A percentile compares a stretch with the other conserved stretches of the same genome.
phyloP scores from a whole-genome alignment of 2,113 vertebrate species.

The Cynopterus brachyotis region DNA sequence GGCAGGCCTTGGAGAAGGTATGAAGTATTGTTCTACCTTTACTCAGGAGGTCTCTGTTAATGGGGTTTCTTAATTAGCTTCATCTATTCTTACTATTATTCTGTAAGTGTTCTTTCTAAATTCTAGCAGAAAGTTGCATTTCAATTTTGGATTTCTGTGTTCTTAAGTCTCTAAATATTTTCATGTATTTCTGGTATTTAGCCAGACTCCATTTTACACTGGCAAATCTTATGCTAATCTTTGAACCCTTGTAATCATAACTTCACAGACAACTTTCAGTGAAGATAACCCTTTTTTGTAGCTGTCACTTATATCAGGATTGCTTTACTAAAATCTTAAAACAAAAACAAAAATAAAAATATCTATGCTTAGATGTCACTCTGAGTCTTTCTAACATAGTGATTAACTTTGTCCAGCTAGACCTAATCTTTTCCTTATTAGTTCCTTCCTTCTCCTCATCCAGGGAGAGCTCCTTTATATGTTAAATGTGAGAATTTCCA shows the following conservation, averaged over 20 bases:
- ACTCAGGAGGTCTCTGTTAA: background rate
- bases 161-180: background rate
- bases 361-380: background rate
- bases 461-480: background rate
- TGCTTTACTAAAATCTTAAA: background rate
- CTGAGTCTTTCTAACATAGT: background rate
- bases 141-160: background rate
- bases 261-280: background rate
- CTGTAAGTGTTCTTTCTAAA: background rate
- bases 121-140: background rate
- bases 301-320: background rate
- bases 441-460: background rate
- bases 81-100: background rate
- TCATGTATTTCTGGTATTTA: background rate
- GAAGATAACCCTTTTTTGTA: background rate
- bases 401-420: background rate
- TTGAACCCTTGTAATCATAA: background rate
- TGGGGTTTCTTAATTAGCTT: background rate
- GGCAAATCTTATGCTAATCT: background rate
- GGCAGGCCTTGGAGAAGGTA: background rate
- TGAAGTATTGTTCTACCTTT: accelerated
- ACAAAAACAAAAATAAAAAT: background rate
- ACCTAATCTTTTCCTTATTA: background rate
- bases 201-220: background rate
- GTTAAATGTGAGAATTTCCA: background rate